A percentile compares a stretch with the other conserved stretches of the same genome.
Conservation (phyloP, 1,140 invertebrate genomes). For the Frieseomelitta varia region DNA sequence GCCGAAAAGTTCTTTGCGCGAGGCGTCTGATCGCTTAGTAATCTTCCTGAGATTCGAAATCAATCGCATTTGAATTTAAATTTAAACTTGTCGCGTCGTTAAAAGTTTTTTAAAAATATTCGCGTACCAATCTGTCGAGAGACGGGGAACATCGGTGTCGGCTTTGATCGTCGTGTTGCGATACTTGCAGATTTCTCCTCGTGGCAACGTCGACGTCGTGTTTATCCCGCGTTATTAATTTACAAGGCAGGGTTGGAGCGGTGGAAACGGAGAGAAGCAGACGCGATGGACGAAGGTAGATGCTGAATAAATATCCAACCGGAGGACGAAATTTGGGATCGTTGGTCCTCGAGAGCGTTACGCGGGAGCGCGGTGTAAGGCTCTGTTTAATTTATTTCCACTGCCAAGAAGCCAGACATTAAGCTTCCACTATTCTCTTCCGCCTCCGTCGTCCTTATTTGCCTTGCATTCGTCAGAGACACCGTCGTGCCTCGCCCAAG, state of each 20-base stretch:
- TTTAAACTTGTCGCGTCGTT: too few species aligned
- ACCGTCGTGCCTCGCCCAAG: conserved; percentile 16
- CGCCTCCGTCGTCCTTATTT: conserved; percentile 60
- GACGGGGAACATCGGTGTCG: conserved; percentile 35
- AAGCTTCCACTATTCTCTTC: conserved; percentile 66
- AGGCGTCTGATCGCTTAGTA: neutral
- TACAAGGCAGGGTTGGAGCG: conserved; percentile 52
- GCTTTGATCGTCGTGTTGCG: neutral
- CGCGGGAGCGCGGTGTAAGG: conserved; percentile 56
- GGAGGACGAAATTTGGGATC: conserved; percentile 67
- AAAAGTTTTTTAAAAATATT: neutral
- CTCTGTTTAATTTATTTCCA: conserved; percentile 74
- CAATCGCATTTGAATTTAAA: neutral
- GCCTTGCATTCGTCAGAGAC: conserved; percentile 68
- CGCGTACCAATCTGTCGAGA: conserved; percentile 31
- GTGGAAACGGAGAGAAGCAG: conserved; percentile 14
- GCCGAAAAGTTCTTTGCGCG: neutral
- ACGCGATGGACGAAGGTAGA: conserved; percentile 34
- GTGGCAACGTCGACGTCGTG: conserved; percentile 57
- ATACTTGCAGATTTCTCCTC: conserved; percentile 37
- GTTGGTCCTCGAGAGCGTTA: conserved; percentile 32
- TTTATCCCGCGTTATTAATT: conserved; percentile 72
- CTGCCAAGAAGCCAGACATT: conserved; percentile 62
- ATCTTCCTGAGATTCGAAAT: rapidly evolving
- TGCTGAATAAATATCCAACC: conserved; percentile 67